Percentiles rank a stretch among this genome's conserved stretches.
Conservation (phyloP, 2,888 invertebrate genomes). For the Phengaris alcon region DNA sequence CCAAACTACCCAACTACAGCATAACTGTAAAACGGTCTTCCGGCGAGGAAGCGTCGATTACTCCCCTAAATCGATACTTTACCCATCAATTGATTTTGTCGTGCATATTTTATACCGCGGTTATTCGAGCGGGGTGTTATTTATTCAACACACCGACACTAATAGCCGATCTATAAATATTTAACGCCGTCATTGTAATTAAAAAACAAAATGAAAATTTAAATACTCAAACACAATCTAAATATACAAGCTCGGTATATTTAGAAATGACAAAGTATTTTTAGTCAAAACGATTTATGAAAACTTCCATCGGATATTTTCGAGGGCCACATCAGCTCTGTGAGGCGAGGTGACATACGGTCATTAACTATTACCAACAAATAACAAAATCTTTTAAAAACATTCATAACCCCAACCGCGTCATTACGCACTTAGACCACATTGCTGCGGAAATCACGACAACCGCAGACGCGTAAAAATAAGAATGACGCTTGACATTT, state of each 20-base stretch:
- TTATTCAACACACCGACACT: slow-evolving; percentile 73
- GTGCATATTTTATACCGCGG: slow-evolving; percentile 47
- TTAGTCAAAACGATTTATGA: neutral
- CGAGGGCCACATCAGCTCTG: neutral
- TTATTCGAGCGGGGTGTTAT: slow-evolving; percentile 62
- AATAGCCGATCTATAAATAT: slow-evolving; percentile 69
- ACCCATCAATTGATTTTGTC: slow-evolving; percentile 17
- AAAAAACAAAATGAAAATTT: slow-evolving; percentile 21
- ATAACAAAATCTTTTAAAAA: slow-evolving; percentile 2
- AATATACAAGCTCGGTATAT: neutral
- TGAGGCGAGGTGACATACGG: neutral
- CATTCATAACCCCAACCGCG: neutral
- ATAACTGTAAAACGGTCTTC: neutral
- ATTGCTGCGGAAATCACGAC: slow-evolving; percentile 54
- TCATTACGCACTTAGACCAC: slow-evolving; percentile 52
- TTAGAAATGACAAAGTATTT: neutral
- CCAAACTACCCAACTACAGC: neutral
- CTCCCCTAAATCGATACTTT: neutral
- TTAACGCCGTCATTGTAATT: slow-evolving; percentile 36
- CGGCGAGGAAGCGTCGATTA: slow-evolving; percentile 6
- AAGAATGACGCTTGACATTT: slow-evolving; percentile 43
- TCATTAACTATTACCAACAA: slow-evolving; percentile 8
- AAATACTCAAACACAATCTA: neutral
- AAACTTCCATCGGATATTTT: neutral
- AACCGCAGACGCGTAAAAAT: slow-evolving; percentile 44